Base-by-base conservation (phyloP, 64 coral and sea anemone species). In the Cladopsammia gracilis region DNA sequence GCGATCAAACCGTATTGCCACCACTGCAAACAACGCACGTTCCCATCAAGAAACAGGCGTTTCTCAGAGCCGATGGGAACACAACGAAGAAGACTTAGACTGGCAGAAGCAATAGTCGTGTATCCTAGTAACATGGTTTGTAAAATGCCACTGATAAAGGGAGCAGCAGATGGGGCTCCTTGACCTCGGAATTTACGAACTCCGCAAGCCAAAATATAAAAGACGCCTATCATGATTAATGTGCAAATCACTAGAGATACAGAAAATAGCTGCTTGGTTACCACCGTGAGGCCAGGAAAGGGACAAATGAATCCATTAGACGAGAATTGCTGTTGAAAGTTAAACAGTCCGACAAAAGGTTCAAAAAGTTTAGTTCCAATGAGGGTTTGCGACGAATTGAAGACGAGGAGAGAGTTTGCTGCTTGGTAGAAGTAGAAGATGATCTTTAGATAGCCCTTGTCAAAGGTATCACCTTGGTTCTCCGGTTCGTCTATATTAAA, bases 81-180 rank as follows among this genome's bases (percentile, higher is more conserved):
- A 54, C 96, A 98, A 45, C 65, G 62, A 13, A 95, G 25, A 0
- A 95, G 54, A 66, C 62, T 79, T 19, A 98, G 48, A 47, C 75
- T 76, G 1, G 73, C 62, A 34, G 65, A 78, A 3, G 96, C 93
- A 25, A 95, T 48, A 3, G 88, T 86, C 20, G 93, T 94, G 86
- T 98, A 98, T 6, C 96, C 96, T 73, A 98, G 89, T 89, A 98
- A 95, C 85, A 92, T 16, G 15, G 96, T 73, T 75, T 95, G 93
- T 49, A 98, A 49, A 51, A 77, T 56, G 77, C 89, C 96, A 20
- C 89, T 89, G 11, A 95, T 22, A 71, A 95, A 98, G 11, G 85
- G 96, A 9, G 77, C 96, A 48, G 59, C 66, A 70, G 68, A 78
- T 54, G 93, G 89, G 8, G 42, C 11, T 75, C 62, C 61, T 53